Evolutionary conservation across 2,113 vertebrate species (phyloP).

Genomic region (Coregonus clupeaformis): DNA sequence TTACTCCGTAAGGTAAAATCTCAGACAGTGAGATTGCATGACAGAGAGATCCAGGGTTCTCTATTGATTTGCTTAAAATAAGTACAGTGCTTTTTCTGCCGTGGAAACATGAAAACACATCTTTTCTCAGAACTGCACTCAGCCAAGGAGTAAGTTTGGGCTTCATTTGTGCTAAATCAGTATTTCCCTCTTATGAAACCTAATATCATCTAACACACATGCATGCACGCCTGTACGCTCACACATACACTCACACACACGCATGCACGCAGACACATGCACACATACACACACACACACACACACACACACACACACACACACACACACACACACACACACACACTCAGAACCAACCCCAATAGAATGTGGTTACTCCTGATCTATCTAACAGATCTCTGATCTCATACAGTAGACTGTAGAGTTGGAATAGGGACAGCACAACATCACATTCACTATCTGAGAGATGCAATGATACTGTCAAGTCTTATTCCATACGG

Average conservation of each 20-base stretch:
- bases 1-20: no score
- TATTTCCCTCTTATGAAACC: no score
- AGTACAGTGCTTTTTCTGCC: neutral
- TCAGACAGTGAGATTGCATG: no score
- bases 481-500: neutral
- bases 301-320: neutral
- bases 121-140: neutral
- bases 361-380: neutral
- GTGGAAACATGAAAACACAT: neutral
- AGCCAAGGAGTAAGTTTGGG: neutral
- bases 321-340: neutral
- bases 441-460: neutral
- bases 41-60: no score
- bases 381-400: constrained; percentile 9
- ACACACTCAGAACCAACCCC: neutral
- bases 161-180: no score
- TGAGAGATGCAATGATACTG: neutral
- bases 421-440: neutral
- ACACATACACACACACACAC: no score
- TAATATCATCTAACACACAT: neutral
- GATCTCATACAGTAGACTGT: neutral
- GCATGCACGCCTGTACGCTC: neutral
- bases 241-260: neutral
- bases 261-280: neutral
- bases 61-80: no score